phyloP scores from a whole-genome alignment of 2,113 vertebrate genomes.

The Callipepla squamata region DNA sequence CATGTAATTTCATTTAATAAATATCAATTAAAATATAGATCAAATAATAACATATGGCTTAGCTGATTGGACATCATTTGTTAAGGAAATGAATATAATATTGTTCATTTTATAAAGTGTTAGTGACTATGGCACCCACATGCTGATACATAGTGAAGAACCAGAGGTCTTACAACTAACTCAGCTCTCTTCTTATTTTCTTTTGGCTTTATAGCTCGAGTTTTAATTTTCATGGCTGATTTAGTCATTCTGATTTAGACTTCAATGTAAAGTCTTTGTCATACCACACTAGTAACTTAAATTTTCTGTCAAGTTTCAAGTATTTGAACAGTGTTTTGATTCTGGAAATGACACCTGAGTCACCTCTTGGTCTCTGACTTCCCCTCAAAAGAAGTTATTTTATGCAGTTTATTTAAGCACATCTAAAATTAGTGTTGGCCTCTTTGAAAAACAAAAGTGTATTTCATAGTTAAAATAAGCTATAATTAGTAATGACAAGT shows the following conservation, averaged over 20 bases:
- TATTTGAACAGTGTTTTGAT: not conserved
- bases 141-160: not conserved
- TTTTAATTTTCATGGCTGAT: not conserved
- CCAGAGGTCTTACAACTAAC: not conserved
- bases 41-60: not conserved
- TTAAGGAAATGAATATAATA: not conserved
- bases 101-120: not conserved
- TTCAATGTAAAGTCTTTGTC: not conserved
- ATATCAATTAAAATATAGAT: not conserved
- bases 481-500: not conserved
- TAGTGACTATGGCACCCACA: rapidly evolving
- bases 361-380: not conserved
- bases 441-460: not conserved
- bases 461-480: not conserved
- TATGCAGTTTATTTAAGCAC: not conserved
- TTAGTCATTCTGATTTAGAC: not conserved
- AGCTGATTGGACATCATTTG: not conserved
- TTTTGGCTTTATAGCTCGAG: not conserved
- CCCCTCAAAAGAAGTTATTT: not conserved
- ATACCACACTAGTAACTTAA: not conserved
- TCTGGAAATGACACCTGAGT: not conserved
- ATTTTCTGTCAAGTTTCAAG: not conserved
- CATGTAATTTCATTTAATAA: not conserved
- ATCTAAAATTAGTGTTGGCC: not conserved
- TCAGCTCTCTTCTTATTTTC: not conserved